Conservation (phyloP, 2,888 invertebrate genomes). For the Tenodera sinensis region DNA sequence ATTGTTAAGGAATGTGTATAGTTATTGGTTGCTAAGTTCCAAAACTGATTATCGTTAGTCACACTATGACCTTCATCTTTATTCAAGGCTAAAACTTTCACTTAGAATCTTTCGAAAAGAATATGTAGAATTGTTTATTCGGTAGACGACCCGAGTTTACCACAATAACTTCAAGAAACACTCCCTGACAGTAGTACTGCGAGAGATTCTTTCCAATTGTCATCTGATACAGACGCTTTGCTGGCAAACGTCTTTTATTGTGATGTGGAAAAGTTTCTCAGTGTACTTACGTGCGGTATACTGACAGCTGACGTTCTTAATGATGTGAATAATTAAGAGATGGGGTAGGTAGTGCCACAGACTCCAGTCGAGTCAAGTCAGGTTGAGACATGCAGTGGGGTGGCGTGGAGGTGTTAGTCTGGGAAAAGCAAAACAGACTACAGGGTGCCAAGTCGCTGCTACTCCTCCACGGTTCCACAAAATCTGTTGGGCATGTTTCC, state of each 20-base stretch:
- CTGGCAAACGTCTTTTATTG: not conserved
- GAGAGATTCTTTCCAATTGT: too few species aligned
- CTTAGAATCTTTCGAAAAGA: too few species aligned
- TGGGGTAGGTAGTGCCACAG: constrained; percentile 4
- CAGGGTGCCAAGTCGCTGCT: not conserved
- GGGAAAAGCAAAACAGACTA: not conserved
- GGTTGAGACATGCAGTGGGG: not conserved
- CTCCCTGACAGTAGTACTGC: too few species aligned
- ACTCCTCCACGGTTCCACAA: not conserved
- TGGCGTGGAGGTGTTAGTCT: not conserved
- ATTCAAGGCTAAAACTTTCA: too few species aligned
- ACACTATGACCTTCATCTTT: too few species aligned
- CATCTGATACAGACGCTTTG: not conserved
- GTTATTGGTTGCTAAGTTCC: too few species aligned
- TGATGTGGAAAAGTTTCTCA: not conserved
- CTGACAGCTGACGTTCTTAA: constrained; percentile 23
- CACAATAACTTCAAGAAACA: too few species aligned
- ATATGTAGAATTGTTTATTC: too few species aligned
- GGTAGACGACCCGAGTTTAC: too few species aligned
- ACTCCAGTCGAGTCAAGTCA: not conserved
- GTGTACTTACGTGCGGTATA: not conserved
- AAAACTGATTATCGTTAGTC: too few species aligned
- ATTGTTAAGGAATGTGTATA: too few species aligned
- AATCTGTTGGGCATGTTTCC: too few species aligned
- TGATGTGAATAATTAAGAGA: constrained; percentile 28